Base-by-base conservation (phyloP, 1,140 invertebrate species). In the Solen grandis region DNA sequence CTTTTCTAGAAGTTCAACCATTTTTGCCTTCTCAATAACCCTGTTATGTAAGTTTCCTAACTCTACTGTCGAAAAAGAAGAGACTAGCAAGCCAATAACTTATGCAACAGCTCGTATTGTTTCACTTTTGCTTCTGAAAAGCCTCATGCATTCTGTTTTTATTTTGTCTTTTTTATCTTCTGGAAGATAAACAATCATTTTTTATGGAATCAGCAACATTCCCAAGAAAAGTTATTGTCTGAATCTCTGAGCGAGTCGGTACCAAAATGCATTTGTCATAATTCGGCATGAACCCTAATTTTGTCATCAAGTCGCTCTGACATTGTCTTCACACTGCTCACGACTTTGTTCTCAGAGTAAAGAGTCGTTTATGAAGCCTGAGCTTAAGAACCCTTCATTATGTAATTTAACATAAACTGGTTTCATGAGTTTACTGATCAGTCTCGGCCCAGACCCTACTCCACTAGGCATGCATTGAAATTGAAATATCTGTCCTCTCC, bases 211-310 rank as follows among this genome's bases (percentile, higher is more conserved):
- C 38, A 22, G 73, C 41, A 22, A 54, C 27, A 36, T 57, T 57
- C n/a, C 69, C 69, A 25, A 72, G 41, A 33, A 70, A 70, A 8
- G 52, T 54, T 22, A 70, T 54, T 55, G 33, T 70, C 27, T 22
- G 33, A 3, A n/a, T n/a, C n/a, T n/a, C n/a, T n/a, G n/a, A n/a
- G n/a, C n/a, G n/a, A n/a, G 46, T 52, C 31, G 68, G 68, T 55
- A 70, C 52, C 14, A 70, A 38, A 2, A 55, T 29, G 19, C 31
- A 55, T 33, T 70, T 70, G 31, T 55, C 68, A 70, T 60, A 2
- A 62, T 76, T 59, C 19, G 75, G 54, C 13, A 78, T 62, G 76
- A 84, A 85, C 27, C 78, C 84, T 22, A 79, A 41, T 35, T 68
- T 33, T 38, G 57, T 25, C 5, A 85, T 60, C 19, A 52, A 46